These are phyloP conservation scores for Schizotus pectinicornis DNA, from an alignment of 2,888 invertebrate species.

Conservation along the genomic window DNA sequence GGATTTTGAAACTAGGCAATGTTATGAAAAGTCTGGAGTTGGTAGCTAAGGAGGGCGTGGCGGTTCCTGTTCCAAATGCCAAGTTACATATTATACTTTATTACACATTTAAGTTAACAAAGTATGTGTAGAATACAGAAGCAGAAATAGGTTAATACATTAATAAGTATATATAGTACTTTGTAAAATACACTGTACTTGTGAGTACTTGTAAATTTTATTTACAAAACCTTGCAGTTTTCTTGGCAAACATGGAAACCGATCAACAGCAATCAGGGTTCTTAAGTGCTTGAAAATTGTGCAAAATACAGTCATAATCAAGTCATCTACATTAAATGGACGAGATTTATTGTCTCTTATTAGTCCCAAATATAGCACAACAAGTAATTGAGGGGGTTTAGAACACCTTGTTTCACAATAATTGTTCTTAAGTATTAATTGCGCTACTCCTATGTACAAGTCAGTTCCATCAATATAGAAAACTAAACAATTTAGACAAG, in stretches of 20 bases:
- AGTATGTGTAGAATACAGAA: slow-evolving; percentile 34
- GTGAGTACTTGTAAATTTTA: slow-evolving; percentile 18
- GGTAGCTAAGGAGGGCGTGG: too few relatives aligned
- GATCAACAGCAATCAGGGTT: slow-evolving; percentile 11
- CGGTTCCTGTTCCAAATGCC: neutral
- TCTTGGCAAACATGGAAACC: slow-evolving; percentile 13
- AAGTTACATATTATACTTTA: slow-evolving; percentile 20
- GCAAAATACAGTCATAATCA: slow-evolving; percentile 22
- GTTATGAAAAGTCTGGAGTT: too few relatives aligned
- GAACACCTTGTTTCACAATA: too few relatives aligned
- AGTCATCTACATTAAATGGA: slow-evolving; percentile 20
- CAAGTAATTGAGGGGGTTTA: too few relatives aligned
- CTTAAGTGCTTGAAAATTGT: slow-evolving; percentile 23
- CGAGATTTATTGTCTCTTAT: slow-evolving; percentile 27
- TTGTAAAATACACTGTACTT: slow-evolving; percentile 26
- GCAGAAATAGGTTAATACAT: slow-evolving; percentile 30
- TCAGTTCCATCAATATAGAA: too few relatives aligned
- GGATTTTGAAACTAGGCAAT: too few relatives aligned
- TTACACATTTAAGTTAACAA: slow-evolving; percentile 38
- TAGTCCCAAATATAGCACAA: slow-evolving; percentile 5
- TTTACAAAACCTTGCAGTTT: slow-evolving; percentile 6
- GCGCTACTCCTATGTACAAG: too few relatives aligned
- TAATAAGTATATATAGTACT: slow-evolving; percentile 29
- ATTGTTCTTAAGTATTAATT: too few relatives aligned
- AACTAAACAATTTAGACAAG: neutral